Percentiles rank a stretch among this genome's conserved stretches.
Conservation (phyloP, 2,113 vertebrate species). For the Pterophyllum scalare region DNA sequence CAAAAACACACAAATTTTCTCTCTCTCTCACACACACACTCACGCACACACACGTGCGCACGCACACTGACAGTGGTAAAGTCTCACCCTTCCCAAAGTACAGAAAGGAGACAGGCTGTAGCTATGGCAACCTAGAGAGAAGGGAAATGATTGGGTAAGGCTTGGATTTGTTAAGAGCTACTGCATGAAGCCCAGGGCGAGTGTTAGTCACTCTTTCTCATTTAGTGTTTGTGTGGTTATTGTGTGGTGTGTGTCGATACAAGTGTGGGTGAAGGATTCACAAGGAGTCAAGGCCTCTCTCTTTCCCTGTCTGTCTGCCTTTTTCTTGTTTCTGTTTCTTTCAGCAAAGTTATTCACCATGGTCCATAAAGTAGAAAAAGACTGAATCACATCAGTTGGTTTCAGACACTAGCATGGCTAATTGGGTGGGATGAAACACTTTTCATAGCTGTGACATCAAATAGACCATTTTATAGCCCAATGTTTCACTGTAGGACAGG, state of each 20-base stretch:
- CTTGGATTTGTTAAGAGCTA: conserved; percentile 70
- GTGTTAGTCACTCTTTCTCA: conserved; percentile 53
- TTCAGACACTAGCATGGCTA: conserved; percentile 33
- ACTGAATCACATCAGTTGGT: conserved; percentile 14
- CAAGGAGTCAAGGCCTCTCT: conserved; percentile 16
- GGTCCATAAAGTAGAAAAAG: conserved; percentile 37
- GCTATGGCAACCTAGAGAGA: conserved; percentile 77
- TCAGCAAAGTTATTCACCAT: background rate
- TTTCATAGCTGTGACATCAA: conserved; percentile 35
- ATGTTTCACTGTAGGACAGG: conserved; percentile 1
- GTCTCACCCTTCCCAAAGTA: conserved; percentile 71
- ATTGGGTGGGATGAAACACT: conserved; percentile 57
- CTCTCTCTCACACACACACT: background rate
- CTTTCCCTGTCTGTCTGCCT: conserved; percentile 10
- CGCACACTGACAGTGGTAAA: conserved; percentile 36
- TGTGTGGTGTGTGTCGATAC: conserved; percentile 19
- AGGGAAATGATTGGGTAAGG: conserved; percentile 69
- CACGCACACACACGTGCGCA: conserved; percentile 2
- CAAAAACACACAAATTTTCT: conserved; percentile 12
- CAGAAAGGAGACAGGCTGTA: conserved; percentile 72
- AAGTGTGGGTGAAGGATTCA: conserved; percentile 33
- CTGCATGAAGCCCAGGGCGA: conserved; percentile 59
- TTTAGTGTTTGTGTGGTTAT: conserved; percentile 34
- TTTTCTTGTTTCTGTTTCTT: conserved; percentile 30
- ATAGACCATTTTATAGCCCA: conserved; percentile 39